phyloP scores from a whole-genome alignment of 2,113 vertebrate species.

The Podarcis muralis region DNA sequence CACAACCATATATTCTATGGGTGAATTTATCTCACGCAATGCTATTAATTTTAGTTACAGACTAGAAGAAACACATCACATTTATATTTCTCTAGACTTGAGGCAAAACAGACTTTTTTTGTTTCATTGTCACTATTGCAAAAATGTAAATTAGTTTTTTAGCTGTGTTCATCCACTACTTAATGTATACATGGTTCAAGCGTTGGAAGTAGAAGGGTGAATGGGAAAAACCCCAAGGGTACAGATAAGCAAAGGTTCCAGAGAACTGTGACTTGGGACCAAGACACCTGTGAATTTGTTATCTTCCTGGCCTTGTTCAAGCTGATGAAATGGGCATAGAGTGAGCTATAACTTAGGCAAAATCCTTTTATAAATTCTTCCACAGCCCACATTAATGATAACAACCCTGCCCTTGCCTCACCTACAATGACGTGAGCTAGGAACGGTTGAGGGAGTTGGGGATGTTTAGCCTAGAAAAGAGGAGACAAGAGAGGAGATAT shows the following conservation, averaged over 20 bases:
- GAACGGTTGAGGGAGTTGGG: too few species aligned
- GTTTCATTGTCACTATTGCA: background rate
- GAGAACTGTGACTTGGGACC: background rate
- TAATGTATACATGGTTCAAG: background rate
- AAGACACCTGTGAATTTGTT: background rate
- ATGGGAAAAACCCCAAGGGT: background rate
- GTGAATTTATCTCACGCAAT: background rate
- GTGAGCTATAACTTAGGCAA: background rate
- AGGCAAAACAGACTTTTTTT: background rate
- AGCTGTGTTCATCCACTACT: background rate
- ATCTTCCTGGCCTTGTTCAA: background rate
- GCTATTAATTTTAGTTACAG: background rate
- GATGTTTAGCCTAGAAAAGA: too few species aligned
- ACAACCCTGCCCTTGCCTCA: background rate
- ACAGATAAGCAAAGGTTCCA: background rate
- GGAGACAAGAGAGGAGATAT: too few species aligned
- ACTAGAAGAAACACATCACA: background rate
- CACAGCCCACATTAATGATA: background rate
- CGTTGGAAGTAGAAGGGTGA: background rate
- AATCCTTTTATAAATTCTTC: too few species aligned
- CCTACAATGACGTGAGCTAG: background rate
- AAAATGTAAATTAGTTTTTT: background rate
- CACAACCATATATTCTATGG: background rate
- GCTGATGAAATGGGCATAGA: background rate
- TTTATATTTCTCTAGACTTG: background rate